Evolutionary conservation across 92 coral and sea anemone genomes (phyloP).

Genomic region (Parazoanthus darwini): DNA sequence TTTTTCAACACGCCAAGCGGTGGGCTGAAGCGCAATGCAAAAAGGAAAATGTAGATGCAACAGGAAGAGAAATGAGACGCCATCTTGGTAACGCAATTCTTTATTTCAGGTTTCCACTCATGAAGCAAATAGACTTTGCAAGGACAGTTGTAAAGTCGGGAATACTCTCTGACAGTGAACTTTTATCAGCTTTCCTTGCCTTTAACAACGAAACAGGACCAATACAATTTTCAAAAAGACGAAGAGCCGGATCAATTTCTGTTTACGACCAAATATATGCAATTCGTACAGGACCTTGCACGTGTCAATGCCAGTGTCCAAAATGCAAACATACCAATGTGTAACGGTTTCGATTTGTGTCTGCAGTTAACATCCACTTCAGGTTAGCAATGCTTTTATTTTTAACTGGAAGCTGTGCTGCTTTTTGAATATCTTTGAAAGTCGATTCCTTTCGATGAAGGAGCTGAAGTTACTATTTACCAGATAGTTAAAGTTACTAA

Average conservation of each 20-base stretch:
- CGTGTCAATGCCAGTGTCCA: slow-evolving; percentile 12
- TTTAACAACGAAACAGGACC: slow-evolving; percentile 26
- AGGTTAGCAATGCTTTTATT: neutral
- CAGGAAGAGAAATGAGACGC: slow-evolving; percentile 49
- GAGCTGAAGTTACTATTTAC: no score
- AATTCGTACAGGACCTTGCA: slow-evolving; percentile 16
- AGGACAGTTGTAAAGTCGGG: slow-evolving; percentile 23
- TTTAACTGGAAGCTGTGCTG: no score
- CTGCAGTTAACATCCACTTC: neutral
- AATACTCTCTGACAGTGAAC: slow-evolving; percentile 20
- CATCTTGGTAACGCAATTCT: slow-evolving; percentile 52
- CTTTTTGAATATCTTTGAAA: neutral
- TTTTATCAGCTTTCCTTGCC: slow-evolving; percentile 24
- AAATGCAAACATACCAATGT: slow-evolving; percentile 14
- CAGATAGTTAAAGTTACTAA: no score
- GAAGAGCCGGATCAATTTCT: slow-evolving; percentile 30
- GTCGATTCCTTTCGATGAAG: no score
- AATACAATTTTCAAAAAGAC: slow-evolving; percentile 21
- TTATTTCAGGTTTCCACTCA: slow-evolving; percentile 48
- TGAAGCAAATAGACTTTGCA: slow-evolving; percentile 30
- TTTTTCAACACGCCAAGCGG: slow-evolving; percentile 45
- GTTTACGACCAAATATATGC: slow-evolving; percentile 26
- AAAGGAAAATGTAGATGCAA: neutral
- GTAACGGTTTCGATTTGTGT: neutral
- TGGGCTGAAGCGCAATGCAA: slow-evolving; percentile 57